A percentile compares a stretch with the other conserved stretches of the same genome.
These are phyloP conservation scores for Hafferia zeledoni DNA, from an alignment of 2,797 vertebrate genomes.

Conservation along the genomic window DNA sequence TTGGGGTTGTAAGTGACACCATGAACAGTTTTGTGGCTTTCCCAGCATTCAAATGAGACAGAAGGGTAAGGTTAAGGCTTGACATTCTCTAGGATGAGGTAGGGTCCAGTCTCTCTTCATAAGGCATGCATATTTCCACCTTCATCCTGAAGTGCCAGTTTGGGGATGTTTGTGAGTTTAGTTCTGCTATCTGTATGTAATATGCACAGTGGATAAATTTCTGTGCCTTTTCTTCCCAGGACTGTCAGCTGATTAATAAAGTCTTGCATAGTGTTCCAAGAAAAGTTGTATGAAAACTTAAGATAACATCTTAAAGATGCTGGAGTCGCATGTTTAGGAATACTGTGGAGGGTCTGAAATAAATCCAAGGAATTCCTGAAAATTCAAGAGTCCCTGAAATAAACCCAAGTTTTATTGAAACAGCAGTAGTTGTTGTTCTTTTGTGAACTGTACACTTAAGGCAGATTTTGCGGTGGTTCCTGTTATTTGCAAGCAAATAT, in stretches of 20 bases:
- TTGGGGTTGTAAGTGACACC: neutral
- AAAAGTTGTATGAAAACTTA: neutral
- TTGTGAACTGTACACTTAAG: neutral
- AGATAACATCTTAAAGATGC: neutral
- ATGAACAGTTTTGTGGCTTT: neutral
- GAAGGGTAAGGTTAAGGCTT: neutral
- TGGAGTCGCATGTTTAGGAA: neutral
- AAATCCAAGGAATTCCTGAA: neutral
- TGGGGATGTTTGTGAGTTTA: neutral
- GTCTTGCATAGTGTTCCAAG: neutral
- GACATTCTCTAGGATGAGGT: neutral
- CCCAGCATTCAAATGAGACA: neutral
- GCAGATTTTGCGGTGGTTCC: neutral
- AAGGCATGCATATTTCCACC: accelerated
- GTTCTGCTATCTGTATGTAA: neutral
- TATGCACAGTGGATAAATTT: neutral
- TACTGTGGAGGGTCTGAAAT: neutral
- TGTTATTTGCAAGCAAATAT: neutral
- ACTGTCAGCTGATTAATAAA: neutral
- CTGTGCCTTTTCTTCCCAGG: neutral
- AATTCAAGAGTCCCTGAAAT: neutral
- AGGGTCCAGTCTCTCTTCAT: neutral
- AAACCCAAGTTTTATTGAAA: neutral
- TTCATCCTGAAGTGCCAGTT: neutral
- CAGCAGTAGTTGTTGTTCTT: neutral